Evolutionary conservation across 2,888 invertebrate species (phyloP).

Genomic region (Pachydiplax longipennis): DNA sequence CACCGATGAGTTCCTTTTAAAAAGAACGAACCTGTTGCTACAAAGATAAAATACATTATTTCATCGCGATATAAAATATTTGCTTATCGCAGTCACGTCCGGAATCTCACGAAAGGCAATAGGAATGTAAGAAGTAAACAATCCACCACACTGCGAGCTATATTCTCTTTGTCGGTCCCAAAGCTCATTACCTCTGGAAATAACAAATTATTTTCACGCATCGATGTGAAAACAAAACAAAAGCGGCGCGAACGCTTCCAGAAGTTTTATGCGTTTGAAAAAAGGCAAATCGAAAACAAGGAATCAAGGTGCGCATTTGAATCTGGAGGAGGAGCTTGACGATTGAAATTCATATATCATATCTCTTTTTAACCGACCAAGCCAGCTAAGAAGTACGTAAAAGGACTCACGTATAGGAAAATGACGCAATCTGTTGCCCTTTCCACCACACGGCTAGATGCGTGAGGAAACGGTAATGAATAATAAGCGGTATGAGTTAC

Average conservation of each 20-base stretch:
- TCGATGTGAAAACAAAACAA: neutral
- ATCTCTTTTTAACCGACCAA: neutral
- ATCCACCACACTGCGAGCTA: neutral
- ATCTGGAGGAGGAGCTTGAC: neutral
- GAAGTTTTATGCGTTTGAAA: neutral
- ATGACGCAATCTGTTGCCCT: conserved; percentile 1
- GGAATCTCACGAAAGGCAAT: neutral
- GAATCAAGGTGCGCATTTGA: neutral
- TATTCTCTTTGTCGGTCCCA: neutral
- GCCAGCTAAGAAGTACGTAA: neutral
- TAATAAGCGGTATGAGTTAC: conserved; percentile 3
- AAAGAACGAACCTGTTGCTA: too few relatives aligned
- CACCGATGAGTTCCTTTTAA: too few relatives aligned
- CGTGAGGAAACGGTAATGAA: neutral
- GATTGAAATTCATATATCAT: neutral
- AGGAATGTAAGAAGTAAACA: neutral
- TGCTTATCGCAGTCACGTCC: neutral
- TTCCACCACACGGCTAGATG: neutral
- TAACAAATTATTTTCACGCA: conserved; percentile 1
- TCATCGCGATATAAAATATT: neutral
- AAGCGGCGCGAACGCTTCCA: neutral
- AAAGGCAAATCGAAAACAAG: neutral
- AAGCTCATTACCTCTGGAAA: neutral
- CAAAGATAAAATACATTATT: neutral
- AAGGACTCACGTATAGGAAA: neutral